Evolutionary conservation across 2,797 vertebrate genomes (phyloP), one percentile per base, ranked within the genome.

Genomic region (Acomys russatus): DNA sequence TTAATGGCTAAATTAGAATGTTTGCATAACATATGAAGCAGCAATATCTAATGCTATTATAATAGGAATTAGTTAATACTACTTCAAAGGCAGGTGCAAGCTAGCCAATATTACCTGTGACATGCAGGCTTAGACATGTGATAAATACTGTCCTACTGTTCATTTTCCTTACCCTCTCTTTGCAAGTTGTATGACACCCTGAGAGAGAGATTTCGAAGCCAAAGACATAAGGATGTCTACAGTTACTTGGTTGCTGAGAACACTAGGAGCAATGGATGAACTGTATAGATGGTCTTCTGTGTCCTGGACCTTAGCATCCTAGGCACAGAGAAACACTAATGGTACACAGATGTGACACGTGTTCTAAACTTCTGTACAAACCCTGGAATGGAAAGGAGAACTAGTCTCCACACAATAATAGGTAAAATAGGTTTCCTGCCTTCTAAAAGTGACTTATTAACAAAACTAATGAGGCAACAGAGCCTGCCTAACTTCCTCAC

Each of bases 331-430:
- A 86, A 88, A 44, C 9, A 23, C 22, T 83, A 76, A n/a, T 66
- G 63, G 51, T 49, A 44, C 12, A 44, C 20, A 71, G 35, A 35
- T 28, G 35, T 3, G n/a, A 61, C 22, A 1, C 1, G 89, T 38
- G 0, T 1, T 96, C 25, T 88, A 44, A 64, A 76, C 73, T 84
- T 87, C 77, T 93, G 63, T 4, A 49, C 77, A 73, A 84, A 74
- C 63, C 68, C 63, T 94, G 22, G 78, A 88, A 54, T 88, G 38
- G 54, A 23, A 95, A 84, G 85, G 35, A 88, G 85, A 91, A 84
- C 8, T 20, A 30, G 14, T 18, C 11, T 44, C 66, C 25, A 38
- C 2, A 28, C 22, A n/a, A 79, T n/a, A 91, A 71, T 17, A 49
- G 22, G 73, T 25, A 15, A 11, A 64, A n/a, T 83, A 61, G 28